Base-by-base conservation (phyloP, 2,797 vertebrate species). In the Phrynocephalus vlangalii region DNA sequence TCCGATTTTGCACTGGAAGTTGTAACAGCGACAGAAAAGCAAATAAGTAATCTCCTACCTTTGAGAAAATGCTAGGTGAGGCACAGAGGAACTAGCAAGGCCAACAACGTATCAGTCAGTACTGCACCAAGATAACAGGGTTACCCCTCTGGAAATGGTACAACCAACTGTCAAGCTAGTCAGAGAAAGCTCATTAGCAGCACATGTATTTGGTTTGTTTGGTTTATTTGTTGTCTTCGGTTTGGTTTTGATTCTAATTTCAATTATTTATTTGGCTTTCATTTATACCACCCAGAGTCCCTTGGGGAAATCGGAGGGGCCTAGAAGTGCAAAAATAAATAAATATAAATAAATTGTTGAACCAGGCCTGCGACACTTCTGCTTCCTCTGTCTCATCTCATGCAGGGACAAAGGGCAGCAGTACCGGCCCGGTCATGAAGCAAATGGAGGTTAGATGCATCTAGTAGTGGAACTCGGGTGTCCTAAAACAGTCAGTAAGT, bases 321-420 rank as follows among this genome's bases (percentile, higher is more conserved):
- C 38, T 44, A 44, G 3, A 44, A 44, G 5, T 44, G 38, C 38
- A 44, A 44, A 44, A 44, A 44, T 44, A 44, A 44, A 44, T 44
- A 44, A 44, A 44, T 44, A 44, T 44, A 44, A 44, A 44, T 44
- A 44, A 44, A 44, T 84, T 84, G 71, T 63, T 52, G 75, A 76
- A 60, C 86, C 80, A 91, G 79, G 83, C 85, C 84, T 91, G 73
- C 89, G 85, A 81, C 87, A 76, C 85, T 86, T 87, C 6, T 0
- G 78, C 76, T 87, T 67, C 3, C 38, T 92, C 77, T 30, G 38
- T 20, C 80, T 22, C 26, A 78, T 75, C 71, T 63, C 82, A 66
- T 84, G 83, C 82, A 33, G 79, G 0, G 28, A 33, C 5, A 48
- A 79, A 79, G 26, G n/a, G 6, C 26, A 26, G 75, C n/a, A 72